Evolutionary conservation across 1,140 invertebrate genomes (phyloP).

Genomic region (Neocloeon triangulifer): DNA sequence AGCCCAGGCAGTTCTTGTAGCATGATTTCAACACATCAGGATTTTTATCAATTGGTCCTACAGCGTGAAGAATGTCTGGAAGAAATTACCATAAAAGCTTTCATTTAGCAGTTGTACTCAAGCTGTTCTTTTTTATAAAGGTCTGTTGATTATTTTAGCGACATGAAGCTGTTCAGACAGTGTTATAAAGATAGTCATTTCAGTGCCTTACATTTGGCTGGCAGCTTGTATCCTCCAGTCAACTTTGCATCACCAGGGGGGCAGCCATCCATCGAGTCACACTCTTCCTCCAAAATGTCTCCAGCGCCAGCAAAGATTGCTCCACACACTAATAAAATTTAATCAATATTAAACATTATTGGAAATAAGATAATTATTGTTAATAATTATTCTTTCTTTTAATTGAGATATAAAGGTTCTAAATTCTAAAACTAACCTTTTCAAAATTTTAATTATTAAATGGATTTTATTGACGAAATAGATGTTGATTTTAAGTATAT

Average conservation of each 20-base stretch:
- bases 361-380: too few relatives aligned
- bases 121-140: too few relatives aligned
- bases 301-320: slow-evolving; percentile 66
- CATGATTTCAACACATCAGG: slow-evolving; percentile 35
- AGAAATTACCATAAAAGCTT: slow-evolving; percentile 18
- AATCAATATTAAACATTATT: slow-evolving; percentile 4
- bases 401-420: slow-evolving; percentile 1
- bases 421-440: too few relatives aligned
- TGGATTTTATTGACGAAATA: slow-evolving; percentile 8
- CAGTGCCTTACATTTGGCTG: slow-evolving; percentile 39
- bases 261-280: slow-evolving; percentile 43
- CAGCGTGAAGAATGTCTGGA: slow-evolving; percentile 60
- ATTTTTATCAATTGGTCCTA: slow-evolving; percentile 53
- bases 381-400: slow-evolving; percentile 4
- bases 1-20: slow-evolving; percentile 39
- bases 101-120: too few relatives aligned
- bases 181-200: slow-evolving; percentile 4
- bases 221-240: slow-evolving; percentile 52
- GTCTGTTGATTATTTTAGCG: slow-evolving; percentile 20
- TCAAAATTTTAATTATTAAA: too few relatives aligned
- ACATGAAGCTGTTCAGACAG: slow-evolving; percentile 20
- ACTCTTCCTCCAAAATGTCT: slow-evolving; percentile 39
- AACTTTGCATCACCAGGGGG: slow-evolving; percentile 56
- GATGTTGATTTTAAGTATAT: too few relatives aligned
- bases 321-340: slow-evolving; percentile 39